These are phyloP conservation scores for Bufo gargarizans DNA, from an alignment of 2,113 vertebrate species.

Conservation along the genomic window DNA sequence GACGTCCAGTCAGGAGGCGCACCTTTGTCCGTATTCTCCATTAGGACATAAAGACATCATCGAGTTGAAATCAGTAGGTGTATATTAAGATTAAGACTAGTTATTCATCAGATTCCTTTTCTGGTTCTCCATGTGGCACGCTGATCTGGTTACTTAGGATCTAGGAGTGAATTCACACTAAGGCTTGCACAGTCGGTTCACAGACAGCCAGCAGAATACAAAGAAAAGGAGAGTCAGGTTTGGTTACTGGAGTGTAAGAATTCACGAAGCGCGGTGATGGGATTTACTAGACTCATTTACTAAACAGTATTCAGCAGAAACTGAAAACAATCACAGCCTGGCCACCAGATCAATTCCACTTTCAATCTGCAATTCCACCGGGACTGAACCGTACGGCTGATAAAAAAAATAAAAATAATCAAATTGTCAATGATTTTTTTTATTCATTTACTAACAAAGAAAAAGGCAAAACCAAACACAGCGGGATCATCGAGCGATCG, in stretches of 20 bases:
- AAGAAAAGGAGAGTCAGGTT: neutral
- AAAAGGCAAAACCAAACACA: neutral
- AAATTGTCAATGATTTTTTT: conserved; percentile 17
- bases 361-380: conserved; percentile 2
- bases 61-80: neutral
- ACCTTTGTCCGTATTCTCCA: neutral
- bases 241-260: neutral
- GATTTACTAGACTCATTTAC: conserved; percentile 28
- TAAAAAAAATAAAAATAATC: neutral
- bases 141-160: neutral
- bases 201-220: neutral
- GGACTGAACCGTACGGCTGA: neutral
- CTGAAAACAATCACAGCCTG: neutral
- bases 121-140: neutral
- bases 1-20: neutral
- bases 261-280: neutral
- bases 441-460: conserved; percentile 3
- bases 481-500: neutral
- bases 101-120: neutral
- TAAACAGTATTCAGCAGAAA: conserved; percentile 21
- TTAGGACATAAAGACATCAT: neutral
- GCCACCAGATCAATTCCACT: conserved; percentile 23
- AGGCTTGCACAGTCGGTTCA: neutral
- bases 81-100: neutral
- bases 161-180: neutral